phyloP scores from a whole-genome alignment of 2,113 vertebrate genomes.

The Oenanthe melanoleuca region DNA sequence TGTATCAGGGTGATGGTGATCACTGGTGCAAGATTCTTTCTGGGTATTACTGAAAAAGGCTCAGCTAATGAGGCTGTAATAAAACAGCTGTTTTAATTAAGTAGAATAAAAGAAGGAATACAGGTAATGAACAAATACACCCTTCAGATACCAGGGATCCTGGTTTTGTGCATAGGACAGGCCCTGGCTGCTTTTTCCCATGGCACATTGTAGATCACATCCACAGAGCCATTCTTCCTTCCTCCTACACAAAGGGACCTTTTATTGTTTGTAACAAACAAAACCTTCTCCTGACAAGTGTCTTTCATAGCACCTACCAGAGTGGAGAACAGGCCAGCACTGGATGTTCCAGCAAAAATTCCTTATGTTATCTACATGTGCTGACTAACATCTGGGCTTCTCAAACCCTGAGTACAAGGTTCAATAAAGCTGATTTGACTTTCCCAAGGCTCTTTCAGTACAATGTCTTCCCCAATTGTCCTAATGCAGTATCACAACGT shows the following conservation, averaged over 20 bases:
- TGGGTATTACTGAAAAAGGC: neutral
- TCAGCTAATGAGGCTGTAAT: neutral
- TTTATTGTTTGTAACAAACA: neutral
- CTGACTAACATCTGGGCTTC: neutral
- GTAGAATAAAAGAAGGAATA: neutral
- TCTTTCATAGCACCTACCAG: neutral
- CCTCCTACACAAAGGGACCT: neutral
- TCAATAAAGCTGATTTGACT: neutral
- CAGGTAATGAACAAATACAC: neutral
- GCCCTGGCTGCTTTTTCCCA: neutral
- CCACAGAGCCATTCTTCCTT: neutral
- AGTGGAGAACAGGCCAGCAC: neutral
- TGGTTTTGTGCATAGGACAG: fast-evolving
- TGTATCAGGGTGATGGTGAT: neutral
- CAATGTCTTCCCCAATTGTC: neutral
- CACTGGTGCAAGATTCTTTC: neutral
- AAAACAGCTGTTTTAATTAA: neutral
- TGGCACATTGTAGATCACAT: fast-evolving
- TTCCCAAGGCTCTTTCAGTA: neutral
- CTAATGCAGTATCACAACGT: neutral
- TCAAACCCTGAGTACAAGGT: neutral
- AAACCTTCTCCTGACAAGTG: neutral
- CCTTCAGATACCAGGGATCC: fast-evolving
- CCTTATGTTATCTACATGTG: neutral
- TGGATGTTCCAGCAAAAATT: neutral